A percentile compares a stretch with the other conserved stretches of the same genome.
phyloP scores from a whole-genome alignment of 2,888 invertebrate genomes.

The Elmis aenea region DNA sequence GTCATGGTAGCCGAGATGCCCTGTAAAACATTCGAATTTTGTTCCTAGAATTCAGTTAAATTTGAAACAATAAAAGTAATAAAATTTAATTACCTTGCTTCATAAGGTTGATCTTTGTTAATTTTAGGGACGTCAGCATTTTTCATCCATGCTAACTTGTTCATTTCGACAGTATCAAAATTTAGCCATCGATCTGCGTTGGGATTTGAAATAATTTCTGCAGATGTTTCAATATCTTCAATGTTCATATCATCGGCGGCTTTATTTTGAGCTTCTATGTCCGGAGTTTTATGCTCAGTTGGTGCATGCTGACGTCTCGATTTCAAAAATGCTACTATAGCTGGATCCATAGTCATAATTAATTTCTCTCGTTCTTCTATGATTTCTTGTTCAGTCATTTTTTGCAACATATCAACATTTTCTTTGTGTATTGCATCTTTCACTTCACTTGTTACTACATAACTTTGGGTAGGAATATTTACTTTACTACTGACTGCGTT shows the following conservation, averaged over 20 bases:
- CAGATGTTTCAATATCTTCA: constrained; percentile 49
- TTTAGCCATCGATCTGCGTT: constrained; percentile 71
- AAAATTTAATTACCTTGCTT: constrained; percentile 54
- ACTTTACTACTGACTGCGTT: constrained; percentile 32
- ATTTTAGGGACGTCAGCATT: constrained; percentile 54
- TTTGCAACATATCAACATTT: constrained; percentile 61
- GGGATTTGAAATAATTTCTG: constrained; percentile 55
- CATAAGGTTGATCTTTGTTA: constrained; percentile 58
- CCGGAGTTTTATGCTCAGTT: constrained; percentile 27
- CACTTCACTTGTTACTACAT: constrained; percentile 49
- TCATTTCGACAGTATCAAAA: constrained; percentile 80
- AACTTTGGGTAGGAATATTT: constrained; percentile 43
- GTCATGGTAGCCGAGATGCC: no score
- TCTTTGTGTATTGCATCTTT: constrained; percentile 64
- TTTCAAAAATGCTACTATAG: constrained; percentile 61
- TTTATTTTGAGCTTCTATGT: constrained; percentile 43
- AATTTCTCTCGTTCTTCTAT: constrained; percentile 66
- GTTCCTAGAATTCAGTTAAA: no score
- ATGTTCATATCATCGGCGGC: constrained; percentile 33
- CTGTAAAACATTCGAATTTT: no score
- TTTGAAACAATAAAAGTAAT: background rate
- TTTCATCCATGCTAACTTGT: constrained; percentile 87
- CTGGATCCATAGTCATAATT: constrained; percentile 59
- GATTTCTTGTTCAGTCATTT: constrained; percentile 72
- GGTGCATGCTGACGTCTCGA: constrained; percentile 42